phyloP scores from a whole-genome alignment of 2,113 vertebrate species.

The Tragelaphus strepsiceros region DNA sequence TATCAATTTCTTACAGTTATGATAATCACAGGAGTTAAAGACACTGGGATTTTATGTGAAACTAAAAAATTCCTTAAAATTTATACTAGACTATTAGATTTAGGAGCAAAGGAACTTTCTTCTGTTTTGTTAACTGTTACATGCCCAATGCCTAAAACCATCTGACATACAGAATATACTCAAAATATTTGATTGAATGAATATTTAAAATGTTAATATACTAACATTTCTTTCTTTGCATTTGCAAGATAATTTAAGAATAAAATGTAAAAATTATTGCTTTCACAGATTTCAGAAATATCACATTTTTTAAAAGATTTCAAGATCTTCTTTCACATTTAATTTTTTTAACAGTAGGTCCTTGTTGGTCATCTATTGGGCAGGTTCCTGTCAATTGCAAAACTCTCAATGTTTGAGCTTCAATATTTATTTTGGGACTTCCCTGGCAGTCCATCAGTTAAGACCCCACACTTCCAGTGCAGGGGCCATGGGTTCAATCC shows the following conservation, averaged over 20 bases:
- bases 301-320: not conserved
- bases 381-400: not conserved
- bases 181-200: not conserved
- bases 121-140: not conserved
- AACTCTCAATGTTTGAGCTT: not conserved
- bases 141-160: not conserved
- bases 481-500: not conserved
- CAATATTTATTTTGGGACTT: not conserved
- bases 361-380: not conserved
- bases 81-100: not conserved
- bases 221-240: not conserved
- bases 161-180: not conserved
- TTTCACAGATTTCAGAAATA: conserved; percentile 2
- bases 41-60: not conserved
- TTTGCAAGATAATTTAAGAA: not conserved
- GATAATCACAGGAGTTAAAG: not conserved
- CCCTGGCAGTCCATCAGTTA: not conserved
- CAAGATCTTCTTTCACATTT: not conserved
- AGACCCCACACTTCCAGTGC: not conserved
- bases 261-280: not conserved
- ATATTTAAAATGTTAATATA: not conserved
- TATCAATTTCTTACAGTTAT: not conserved
- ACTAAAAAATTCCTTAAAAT: conserved; percentile 10
- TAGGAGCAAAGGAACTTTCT: not conserved
- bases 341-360: not conserved